A percentile compares a stretch with the other conserved stretches of the same genome.
These are phyloP conservation scores for Hydrochoerus hydrochaeris DNA, from an alignment of 2,113 vertebrate genomes.

Conservation along the genomic window DNA sequence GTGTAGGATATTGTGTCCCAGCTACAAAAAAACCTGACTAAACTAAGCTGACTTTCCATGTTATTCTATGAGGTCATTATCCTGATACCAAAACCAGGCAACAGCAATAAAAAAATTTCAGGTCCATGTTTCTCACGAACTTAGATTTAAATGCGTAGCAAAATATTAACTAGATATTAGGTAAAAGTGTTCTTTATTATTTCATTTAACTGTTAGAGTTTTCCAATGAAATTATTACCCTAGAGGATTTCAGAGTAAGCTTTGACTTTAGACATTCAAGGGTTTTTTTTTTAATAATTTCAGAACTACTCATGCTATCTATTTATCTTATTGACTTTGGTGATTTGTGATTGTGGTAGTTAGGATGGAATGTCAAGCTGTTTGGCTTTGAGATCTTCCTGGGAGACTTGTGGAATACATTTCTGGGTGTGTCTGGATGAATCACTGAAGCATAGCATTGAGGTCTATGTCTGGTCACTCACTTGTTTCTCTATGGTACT, in stretches of 20 bases:
- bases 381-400: neutral
- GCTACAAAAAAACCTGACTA: neutral
- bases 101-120: neutral
- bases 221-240: neutral
- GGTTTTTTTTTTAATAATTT: neutral
- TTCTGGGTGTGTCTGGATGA: neutral
- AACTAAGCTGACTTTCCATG: neutral
- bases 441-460: neutral
- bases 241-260: neutral
- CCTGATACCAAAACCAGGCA: neutral
- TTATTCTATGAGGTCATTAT: neutral
- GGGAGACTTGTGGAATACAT: neutral
- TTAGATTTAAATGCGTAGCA: neutral
- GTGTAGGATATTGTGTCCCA: neutral
- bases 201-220: neutral
- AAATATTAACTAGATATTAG: neutral
- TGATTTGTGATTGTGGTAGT: neutral
- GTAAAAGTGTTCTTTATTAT: neutral
- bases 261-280: neutral
- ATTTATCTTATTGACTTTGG: neutral
- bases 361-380: neutral
- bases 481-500: neutral
- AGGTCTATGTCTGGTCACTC: neutral
- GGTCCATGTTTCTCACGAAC: neutral
- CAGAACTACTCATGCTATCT: neutral